A percentile compares a stretch with the other conserved stretches of the same genome.
These are phyloP conservation scores for Luehdorfia chinensis DNA, from an alignment of 1,140 invertebrate genomes.

Conservation along the genomic window DNA sequence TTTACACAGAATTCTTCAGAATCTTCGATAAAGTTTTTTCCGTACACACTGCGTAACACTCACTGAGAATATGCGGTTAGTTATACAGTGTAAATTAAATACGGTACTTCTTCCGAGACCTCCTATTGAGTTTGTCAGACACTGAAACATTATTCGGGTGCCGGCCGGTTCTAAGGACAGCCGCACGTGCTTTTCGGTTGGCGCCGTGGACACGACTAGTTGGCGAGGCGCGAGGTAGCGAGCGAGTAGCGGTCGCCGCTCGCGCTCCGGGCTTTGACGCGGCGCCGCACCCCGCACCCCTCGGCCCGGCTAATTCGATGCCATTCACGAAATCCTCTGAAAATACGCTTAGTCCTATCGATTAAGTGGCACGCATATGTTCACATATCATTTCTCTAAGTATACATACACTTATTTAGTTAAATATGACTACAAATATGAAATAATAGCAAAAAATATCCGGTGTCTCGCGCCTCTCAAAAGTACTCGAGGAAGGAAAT, in stretches of 20 bases:
- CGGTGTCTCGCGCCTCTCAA: conserved; percentile 48
- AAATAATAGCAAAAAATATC: conserved; percentile 23
- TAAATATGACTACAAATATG: conserved; percentile 17
- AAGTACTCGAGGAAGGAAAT: conserved; percentile 60
- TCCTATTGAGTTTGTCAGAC: conserved; percentile 75
- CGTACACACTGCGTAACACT: conserved; percentile 75
- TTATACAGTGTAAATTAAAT: conserved; percentile 73
- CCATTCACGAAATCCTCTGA: conserved; percentile 69
- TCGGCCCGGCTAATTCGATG: conserved; percentile 58
- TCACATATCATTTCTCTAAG: conserved; percentile 18
- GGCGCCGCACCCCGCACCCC: conserved; percentile 29
- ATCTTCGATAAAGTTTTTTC: conserved; percentile 76
- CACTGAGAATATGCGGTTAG: conserved; percentile 73
- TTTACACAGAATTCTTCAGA: conserved; percentile 76
- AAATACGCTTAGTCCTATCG: conserved; percentile 45
- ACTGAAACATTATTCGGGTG: conserved; percentile 76
- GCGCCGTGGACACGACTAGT: conserved; percentile 69
- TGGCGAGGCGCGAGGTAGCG: conserved; percentile 37
- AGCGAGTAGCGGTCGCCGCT: conserved; percentile 44
- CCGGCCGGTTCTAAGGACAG: conserved; percentile 66
- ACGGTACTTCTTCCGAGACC: conserved; percentile 74
- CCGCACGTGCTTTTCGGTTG: conserved; percentile 67
- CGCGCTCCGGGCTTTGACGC: conserved; percentile 35
- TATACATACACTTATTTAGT: conserved; percentile 13
- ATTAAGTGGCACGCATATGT: conserved; percentile 24